Conservation (phyloP, 2,113 vertebrate genomes). For the Nesoenas mayeri region DNA sequence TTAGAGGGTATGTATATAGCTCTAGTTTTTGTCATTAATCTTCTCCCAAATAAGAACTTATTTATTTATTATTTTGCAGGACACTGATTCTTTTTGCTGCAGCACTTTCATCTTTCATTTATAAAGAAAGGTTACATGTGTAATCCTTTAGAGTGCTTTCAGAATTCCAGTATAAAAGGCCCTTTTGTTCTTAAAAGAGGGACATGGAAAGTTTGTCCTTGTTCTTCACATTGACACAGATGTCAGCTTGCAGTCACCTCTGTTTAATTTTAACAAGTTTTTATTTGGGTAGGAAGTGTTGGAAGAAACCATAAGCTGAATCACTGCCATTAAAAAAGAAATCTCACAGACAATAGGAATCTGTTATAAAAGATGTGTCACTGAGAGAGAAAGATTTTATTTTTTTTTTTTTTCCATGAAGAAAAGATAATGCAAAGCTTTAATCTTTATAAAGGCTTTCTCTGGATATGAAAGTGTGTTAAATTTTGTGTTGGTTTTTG, state of each 20-base stretch:
- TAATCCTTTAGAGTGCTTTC: constrained; percentile 7
- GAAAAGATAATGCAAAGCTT: constrained; percentile 8
- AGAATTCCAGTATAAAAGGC: neutral
- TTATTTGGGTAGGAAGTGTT: neutral
- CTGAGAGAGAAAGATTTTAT: neutral
- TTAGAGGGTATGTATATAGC: neutral
- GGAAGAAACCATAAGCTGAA: neutral
- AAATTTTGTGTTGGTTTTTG: constrained; percentile 44
- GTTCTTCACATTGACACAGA: neutral
- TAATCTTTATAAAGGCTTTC: constrained; percentile 41
- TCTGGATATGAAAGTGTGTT: neutral
- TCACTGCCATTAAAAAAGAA: neutral
- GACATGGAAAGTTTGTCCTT: neutral
- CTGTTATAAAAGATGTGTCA: neutral
- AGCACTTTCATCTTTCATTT: constrained; percentile 8
- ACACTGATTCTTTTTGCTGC: neutral
- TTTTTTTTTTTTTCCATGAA: neutral
- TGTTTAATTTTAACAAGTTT: constrained; percentile 25
- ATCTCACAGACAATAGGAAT: neutral
- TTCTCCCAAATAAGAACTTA: neutral
- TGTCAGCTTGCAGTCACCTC: constrained; percentile 2
- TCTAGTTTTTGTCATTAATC: neutral
- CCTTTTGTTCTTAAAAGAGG: neutral
- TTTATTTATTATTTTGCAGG: neutral
- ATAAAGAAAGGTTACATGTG: neutral